Evolutionary conservation across 2,113 vertebrate species (phyloP).

Genomic region (Anolis carolinensis): DNA sequence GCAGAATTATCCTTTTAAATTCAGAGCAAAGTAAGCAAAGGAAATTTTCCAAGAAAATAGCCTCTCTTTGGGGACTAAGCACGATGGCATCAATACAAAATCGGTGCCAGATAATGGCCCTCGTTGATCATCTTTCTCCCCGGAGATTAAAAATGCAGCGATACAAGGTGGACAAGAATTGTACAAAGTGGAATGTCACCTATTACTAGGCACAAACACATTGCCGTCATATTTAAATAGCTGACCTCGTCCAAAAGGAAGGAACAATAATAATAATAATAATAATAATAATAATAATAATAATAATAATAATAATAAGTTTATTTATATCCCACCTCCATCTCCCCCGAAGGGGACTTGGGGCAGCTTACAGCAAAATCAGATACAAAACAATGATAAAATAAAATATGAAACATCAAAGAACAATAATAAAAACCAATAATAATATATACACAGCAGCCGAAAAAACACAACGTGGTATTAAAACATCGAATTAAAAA

Average conservation of each 20-base stretch:
- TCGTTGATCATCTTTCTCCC: conserved; percentile 64
- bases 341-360: too few species aligned
- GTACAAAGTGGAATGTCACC: conserved; percentile 51
- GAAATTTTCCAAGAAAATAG: conserved; percentile 65
- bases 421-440: too few species aligned
- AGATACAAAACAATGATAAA: too few species aligned
- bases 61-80: conserved; percentile 64
- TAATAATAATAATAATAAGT: too few species aligned
- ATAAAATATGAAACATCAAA: too few species aligned
- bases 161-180: conserved; percentile 57
- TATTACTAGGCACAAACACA: conserved; percentile 38
- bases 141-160: conserved; percentile 61
- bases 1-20: conserved; percentile 32
- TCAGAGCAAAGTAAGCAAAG: conserved; percentile 38
- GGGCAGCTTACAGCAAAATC: too few species aligned
- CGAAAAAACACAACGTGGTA: too few species aligned
- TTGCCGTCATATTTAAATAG: conserved; percentile 17
- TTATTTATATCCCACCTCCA: too few species aligned
- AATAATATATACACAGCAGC: too few species aligned
- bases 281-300: too few species aligned
- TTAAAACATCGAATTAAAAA: too few species aligned
- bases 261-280: too few species aligned
- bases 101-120: conserved; percentile 75
- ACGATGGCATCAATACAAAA: conserved; percentile 61
- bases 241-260: conserved; percentile 52